Evolutionary conservation across 2,888 invertebrate species (phyloP).

Genomic region (Sesamia inferens): DNA sequence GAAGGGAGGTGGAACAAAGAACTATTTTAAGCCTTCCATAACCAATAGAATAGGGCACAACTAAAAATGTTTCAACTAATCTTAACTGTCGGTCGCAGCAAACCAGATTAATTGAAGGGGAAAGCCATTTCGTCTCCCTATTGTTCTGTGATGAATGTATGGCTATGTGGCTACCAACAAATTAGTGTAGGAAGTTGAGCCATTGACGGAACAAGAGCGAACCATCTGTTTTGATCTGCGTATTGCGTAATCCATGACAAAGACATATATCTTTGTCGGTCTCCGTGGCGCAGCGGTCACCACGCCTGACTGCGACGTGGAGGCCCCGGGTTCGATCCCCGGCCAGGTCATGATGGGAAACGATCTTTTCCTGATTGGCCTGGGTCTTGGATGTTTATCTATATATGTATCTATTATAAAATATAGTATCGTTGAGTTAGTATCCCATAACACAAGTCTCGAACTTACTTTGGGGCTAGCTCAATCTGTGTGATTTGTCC

Average conservation of each 20-base stretch:
- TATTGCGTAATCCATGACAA: constrained; percentile 63
- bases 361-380: too few species aligned
- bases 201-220: constrained; percentile 15
- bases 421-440: too few species aligned
- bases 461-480: too few species aligned
- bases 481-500: too few species aligned
- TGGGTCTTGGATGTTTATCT: too few species aligned
- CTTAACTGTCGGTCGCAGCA: background rate
- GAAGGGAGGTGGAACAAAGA: background rate
- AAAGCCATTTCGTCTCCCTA: constrained; percentile 1
- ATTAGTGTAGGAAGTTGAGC: constrained; percentile 7
- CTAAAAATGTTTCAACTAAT: constrained; percentile 12
- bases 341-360: too few species aligned
- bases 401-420: too few species aligned
- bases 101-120: background rate
- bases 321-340: too few species aligned
- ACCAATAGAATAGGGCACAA: constrained; percentile 1
- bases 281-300: too few species aligned
- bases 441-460: too few species aligned
- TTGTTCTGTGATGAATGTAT: constrained; percentile 6
- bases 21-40: constrained; percentile 2
- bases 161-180: constrained; percentile 2
- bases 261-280: constrained; percentile 50
- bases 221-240: constrained; percentile 38
- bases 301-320: too few species aligned